Evolutionary conservation across 2,888 invertebrate genomes (phyloP).

Genomic region (Catocala sponsa): DNA sequence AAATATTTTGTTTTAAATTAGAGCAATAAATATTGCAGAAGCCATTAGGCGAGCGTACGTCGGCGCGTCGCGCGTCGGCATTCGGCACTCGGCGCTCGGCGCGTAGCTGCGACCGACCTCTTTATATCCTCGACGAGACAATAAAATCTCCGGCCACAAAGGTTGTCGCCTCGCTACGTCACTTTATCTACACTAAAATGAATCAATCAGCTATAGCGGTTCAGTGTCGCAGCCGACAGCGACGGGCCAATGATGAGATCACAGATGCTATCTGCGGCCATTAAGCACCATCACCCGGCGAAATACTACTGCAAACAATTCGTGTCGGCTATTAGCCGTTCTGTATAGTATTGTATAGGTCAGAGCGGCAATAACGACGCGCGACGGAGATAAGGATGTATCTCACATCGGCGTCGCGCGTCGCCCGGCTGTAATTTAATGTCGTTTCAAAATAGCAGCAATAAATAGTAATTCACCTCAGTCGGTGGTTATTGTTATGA

Average conservation of each 20-base stretch:
- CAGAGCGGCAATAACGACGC: conserved; percentile 59
- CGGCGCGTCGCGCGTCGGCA: conserved; percentile 11
- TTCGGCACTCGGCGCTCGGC: conserved; percentile 32
- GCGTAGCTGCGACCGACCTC: conserved; percentile 49
- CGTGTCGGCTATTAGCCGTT: conserved; percentile 53
- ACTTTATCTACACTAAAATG: conserved; percentile 74
- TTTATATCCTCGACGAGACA: conserved; percentile 66
- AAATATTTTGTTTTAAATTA: conserved; percentile 54
- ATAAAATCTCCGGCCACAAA: conserved; percentile 74
- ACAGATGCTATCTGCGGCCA: conserved; percentile 48
- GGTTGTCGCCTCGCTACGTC: conserved; percentile 60
- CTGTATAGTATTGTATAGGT: conserved; percentile 53
- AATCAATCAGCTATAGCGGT: conserved; percentile 75
- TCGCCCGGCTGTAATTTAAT: conserved; percentile 56
- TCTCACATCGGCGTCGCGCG: conserved; percentile 45
- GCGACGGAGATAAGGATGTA: conserved; percentile 57
- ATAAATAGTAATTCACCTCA: conserved; percentile 73
- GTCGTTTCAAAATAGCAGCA: conserved; percentile 68
- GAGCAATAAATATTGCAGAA: conserved; percentile 60
- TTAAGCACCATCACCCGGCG: conserved; percentile 33
- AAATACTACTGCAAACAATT: conserved; percentile 54
- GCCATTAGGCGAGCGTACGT: conserved; percentile 54
- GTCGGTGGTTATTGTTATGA: conserved; percentile 67
- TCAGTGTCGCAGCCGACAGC: conserved; percentile 46
- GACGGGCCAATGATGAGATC: conserved; percentile 42